Conservation (phyloP, 1,140 invertebrate species). For the Heliconius nattereri region DNA sequence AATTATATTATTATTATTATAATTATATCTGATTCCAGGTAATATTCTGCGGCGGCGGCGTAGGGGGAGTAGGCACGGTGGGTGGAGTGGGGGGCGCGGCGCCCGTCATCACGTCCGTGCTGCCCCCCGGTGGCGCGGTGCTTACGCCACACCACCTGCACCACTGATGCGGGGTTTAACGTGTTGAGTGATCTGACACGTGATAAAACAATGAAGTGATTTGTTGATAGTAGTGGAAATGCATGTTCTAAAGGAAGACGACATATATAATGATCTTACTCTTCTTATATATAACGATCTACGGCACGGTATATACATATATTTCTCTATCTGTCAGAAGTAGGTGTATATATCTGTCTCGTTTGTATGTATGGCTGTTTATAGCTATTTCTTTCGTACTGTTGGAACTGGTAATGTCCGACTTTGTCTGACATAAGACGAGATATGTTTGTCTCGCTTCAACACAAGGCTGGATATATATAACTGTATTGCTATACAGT, state of each 20-base stretch:
- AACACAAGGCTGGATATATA: background rate
- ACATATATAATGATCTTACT: background rate
- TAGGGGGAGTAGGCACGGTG: slow-evolving; percentile 49
- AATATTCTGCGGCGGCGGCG: slow-evolving; percentile 70
- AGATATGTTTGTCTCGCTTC: background rate
- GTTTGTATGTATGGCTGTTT: too few species aligned
- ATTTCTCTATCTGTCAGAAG: too few species aligned
- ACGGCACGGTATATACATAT: background rate
- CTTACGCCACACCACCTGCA: slow-evolving; percentile 71
- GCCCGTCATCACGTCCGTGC: slow-evolving; percentile 67
- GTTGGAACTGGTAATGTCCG: too few species aligned
- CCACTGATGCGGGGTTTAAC: slow-evolving; percentile 44
- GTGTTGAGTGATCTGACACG: too few species aligned
- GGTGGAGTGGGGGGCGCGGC: slow-evolving; percentile 46
- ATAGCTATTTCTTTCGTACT: too few species aligned
- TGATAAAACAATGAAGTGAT: too few species aligned
- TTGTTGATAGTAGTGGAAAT: too few species aligned
- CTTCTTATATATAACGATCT: background rate
- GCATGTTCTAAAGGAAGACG: too few species aligned
- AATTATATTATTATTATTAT: too few species aligned
- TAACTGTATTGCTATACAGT: background rate
- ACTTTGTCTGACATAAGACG: too few species aligned
- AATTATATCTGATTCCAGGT: slow-evolving; percentile 51
- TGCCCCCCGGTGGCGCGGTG: slow-evolving; percentile 65
- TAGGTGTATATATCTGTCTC: too few species aligned